These are phyloP conservation scores for Cephalopachus bancanus DNA, from an alignment of 2,797 vertebrate genomes.

Conservation along the genomic window DNA sequence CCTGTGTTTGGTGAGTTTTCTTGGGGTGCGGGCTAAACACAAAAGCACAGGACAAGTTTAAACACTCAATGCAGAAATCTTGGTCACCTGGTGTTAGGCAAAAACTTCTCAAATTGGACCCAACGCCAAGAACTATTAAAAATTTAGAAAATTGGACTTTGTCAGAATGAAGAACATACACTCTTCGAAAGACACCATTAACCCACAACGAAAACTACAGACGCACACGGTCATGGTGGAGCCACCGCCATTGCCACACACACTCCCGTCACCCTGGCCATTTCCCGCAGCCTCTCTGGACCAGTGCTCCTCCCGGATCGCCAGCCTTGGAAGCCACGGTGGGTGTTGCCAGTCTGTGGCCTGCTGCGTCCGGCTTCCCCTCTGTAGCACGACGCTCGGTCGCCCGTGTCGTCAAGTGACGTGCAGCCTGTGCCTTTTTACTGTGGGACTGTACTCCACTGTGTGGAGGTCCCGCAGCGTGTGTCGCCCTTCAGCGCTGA, in stretches of 20 bases:
- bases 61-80: neutral
- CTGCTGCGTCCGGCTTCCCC: neutral
- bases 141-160: neutral
- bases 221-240: fast-evolving
- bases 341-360: neutral
- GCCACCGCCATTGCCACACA: fast-evolving
- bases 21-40: neutral
- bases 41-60: neutral
- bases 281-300: neutral
- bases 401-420: neutral
- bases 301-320: too few species aligned
- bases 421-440: neutral
- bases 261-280: fast-evolving
- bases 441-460: neutral
- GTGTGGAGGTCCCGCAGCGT: neutral
- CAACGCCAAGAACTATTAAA: neutral
- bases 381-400: neutral
- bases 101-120: neutral
- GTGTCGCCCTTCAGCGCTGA: too few species aligned
- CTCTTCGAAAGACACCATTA: neutral
- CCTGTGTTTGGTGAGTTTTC: neutral
- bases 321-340: neutral
- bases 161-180: neutral
- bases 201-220: neutral
- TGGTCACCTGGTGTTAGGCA: neutral